A percentile compares a stretch with the other conserved stretches of the same genome.
phyloP scores from a whole-genome alignment of 1,140 invertebrate genomes.

The Nebria ingens region DNA sequence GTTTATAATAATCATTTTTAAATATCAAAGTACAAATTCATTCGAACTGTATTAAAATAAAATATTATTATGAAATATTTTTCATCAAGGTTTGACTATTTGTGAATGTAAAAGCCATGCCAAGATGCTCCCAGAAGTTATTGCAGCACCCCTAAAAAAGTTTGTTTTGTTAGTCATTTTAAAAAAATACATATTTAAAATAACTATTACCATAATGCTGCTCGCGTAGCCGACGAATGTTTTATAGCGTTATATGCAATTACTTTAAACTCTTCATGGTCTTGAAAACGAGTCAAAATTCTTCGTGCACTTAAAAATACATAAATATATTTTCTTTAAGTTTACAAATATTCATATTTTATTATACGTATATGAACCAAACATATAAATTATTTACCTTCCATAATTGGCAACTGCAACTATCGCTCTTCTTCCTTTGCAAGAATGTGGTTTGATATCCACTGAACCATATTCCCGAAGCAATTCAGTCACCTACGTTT shows the following conservation, averaged over 20 bases:
- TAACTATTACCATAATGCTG: slow-evolving; percentile 36
- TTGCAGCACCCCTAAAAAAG: slow-evolving; percentile 20
- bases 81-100: neutral
- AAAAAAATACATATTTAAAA: slow-evolving; percentile 10
- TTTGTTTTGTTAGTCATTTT: slow-evolving; percentile 8
- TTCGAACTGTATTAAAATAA: too few relatives aligned
- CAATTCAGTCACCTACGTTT: slow-evolving; percentile 32
- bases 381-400: slow-evolving; percentile 34
- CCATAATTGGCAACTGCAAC: slow-evolving; percentile 36
- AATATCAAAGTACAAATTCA: too few relatives aligned
- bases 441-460: slow-evolving; percentile 33
- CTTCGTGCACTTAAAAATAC: too few relatives aligned
- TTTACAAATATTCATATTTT: too few relatives aligned
- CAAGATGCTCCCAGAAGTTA: slow-evolving; percentile 17
- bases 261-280: slow-evolving; percentile 39
- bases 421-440: slow-evolving; percentile 24
- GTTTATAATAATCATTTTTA: too few relatives aligned
- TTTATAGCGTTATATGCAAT: slow-evolving; percentile 35
- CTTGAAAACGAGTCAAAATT: too few relatives aligned
- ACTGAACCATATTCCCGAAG: slow-evolving; percentile 34
- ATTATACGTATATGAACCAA: too few relatives aligned
- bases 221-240: slow-evolving; percentile 34
- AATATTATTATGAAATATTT: too few relatives aligned
- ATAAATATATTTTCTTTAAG: too few relatives aligned
- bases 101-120: slow-evolving; percentile 15